These are phyloP conservation scores for Lymantria dispar DNA, from an alignment of 2,888 invertebrate species.

Conservation along the genomic window DNA sequence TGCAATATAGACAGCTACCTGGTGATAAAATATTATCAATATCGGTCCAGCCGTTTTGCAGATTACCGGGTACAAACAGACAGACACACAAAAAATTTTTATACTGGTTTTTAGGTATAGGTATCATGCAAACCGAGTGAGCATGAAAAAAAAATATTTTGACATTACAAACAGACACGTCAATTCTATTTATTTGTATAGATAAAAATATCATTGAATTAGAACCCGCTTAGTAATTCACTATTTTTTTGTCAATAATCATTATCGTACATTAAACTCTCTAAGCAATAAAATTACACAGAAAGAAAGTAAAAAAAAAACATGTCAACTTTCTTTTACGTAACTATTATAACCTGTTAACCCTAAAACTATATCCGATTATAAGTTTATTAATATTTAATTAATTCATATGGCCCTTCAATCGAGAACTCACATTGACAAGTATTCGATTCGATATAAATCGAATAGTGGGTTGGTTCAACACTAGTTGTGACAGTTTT, in stretches of 20 bases:
- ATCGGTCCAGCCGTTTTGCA: too few relatives aligned
- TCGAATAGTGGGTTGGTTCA: constrained; percentile 7
- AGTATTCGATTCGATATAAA: constrained; percentile 13
- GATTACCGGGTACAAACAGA: too few relatives aligned
- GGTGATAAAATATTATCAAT: too few relatives aligned
- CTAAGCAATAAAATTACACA: constrained; percentile 14
- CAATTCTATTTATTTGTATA: too few relatives aligned
- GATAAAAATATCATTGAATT: neutral
- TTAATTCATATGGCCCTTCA: constrained; percentile 35
- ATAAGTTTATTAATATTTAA: constrained; percentile 24
- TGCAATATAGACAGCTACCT: too few relatives aligned
- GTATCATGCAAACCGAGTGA: too few relatives aligned
- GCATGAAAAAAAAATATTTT: too few relatives aligned
- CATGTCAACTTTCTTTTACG: constrained; percentile 31
- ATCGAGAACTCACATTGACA: constrained; percentile 19
- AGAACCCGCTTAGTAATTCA: neutral
- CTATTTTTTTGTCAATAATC: constrained; percentile 1
- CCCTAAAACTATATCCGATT: constrained; percentile 39
- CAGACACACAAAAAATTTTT: too few relatives aligned
- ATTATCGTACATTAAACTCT: constrained; percentile 11
- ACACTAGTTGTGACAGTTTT: constrained; percentile 1
- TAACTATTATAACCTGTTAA: constrained; percentile 29
- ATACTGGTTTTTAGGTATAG: too few relatives aligned
- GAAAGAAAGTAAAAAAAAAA: constrained; percentile 23
- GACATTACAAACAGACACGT: too few relatives aligned